phyloP scores from a whole-genome alignment of 1,140 invertebrate genomes.

The Drosophila seguyi region DNA sequence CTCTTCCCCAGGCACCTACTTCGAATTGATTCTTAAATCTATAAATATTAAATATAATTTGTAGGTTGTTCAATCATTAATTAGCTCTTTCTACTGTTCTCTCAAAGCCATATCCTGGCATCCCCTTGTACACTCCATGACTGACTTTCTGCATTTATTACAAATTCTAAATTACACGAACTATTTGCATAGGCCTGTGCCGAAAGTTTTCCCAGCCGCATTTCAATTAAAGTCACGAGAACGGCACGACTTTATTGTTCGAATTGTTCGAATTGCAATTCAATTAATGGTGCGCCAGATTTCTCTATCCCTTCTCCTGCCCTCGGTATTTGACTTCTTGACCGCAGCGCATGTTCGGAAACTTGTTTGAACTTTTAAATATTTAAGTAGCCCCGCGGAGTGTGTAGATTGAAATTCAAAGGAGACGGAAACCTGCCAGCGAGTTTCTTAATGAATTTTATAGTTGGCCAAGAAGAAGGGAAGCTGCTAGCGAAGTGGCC shows the following conservation, averaged over 20 bases:
- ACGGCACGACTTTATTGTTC: slow-evolving; percentile 26
- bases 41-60: background rate
- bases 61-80: background rate
- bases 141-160: slow-evolving; percentile 36
- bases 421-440: slow-evolving; percentile 34
- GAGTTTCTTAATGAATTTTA: slow-evolving; percentile 82
- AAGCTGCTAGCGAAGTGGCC: background rate
- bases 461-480: slow-evolving; percentile 34
- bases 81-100: background rate
- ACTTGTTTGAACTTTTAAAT: slow-evolving; percentile 75
- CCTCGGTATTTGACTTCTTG: slow-evolving; percentile 55
- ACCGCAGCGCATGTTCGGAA: slow-evolving; percentile 57
- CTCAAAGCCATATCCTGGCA: background rate
- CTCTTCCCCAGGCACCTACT: background rate
- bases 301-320: slow-evolving; percentile 25
- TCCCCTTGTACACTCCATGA: background rate
- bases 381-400: slow-evolving; percentile 76
- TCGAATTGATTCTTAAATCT: background rate
- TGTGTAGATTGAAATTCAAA: slow-evolving; percentile 65
- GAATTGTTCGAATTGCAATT: slow-evolving; percentile 79
- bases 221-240: slow-evolving; percentile 54
- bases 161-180: slow-evolving; percentile 22
- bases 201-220: slow-evolving; percentile 11
- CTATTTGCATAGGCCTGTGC: slow-evolving; percentile 34
- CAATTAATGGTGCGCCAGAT: slow-evolving; percentile 70